Evolutionary conservation across 2,888 invertebrate species (phyloP), one percentile per base, ranked within the genome.

Genomic region (Tachina lurida): DNA sequence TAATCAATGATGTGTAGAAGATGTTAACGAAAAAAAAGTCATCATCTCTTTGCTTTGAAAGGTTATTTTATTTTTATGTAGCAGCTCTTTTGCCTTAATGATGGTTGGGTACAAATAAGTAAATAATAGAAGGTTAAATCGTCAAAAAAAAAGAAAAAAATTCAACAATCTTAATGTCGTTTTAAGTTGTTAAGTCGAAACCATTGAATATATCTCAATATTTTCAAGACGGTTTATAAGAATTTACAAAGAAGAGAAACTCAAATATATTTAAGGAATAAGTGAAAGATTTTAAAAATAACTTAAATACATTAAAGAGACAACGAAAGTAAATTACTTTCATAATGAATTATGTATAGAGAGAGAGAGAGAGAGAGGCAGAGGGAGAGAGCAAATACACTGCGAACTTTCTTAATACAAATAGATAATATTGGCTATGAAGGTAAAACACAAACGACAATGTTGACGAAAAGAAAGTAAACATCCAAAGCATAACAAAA

Each of bases 121-220:
- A 71, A 71, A 78, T 71, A 54, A 62, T 45, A 22, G 22, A 52
- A 68, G 19, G 31, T 22, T 60, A n/a, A 43, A 62, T n/a, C 4
- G 19, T 15, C 3, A 19, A 62, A 62, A 7, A 49, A 67, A 1
- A n/a, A 45, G 7, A 31, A 7, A 31, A 7, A 60, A 52, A 52
- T 52, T 60, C 70, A 43, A 60, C 74, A 80, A 80, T 76, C 22
- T 84, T 84, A 84, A 84, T 76, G 84, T 80, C 84, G 68, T 84
- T 75, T 73, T 65, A 75, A 76, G 79, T 19, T 62, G 62, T 49
- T 60, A 78, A 78, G 39, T 49, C n/a, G 39, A 49, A 52, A 12
- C 49, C 49, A 67, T 39, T 52, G 52, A 52, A 52, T 39, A 2
- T 31, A 15, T 39, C 17, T 39, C 15, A 15, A 52, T 12, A 12